Evolutionary conservation across 2,888 invertebrate genomes (phyloP), one percentile per base, ranked within the genome.

Genomic region (Chloroclysta siterata): DNA sequence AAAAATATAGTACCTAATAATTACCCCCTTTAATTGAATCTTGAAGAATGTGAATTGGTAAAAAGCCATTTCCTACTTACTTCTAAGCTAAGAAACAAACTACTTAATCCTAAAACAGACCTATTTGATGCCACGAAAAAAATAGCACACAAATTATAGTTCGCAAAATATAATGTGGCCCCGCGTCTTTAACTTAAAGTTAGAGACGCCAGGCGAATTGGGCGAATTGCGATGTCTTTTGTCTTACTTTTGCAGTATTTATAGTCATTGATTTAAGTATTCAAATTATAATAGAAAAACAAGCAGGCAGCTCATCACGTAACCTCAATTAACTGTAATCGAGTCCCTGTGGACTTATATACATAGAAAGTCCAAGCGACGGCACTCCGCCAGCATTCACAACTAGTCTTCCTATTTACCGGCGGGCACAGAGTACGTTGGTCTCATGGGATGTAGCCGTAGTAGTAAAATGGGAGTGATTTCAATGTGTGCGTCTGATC

Each of bases 371-470:
- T 75, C 74, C 72, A 70, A 59, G 63, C 63, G 50, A 55, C 56
- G 79, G 76, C 77, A 79, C 83, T 82, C 82, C 81, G 79, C 82
- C 80, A 79, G 87, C 86, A 88, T 89, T 88, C 85, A 87, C 81
- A 85, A 84, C 79, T 75, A 84, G 77, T 76, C 82, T 87, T 87
- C 84, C 85, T 84, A 81, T 78, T 81, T 81, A 79, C 80, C 78
- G 78, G 77, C 77, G 73, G 72, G 74, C 76, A 75, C 77, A 76
- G 81, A 85, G 88, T 87, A 82, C 89, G 81, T 88, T 83, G 85
- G 84, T 89, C 90, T 84, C 90, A 83, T 88, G 90, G 91, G 92
- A 90, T 86, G 85, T 85, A 75, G 81, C 78, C 82, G 84, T 87
- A 87, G 86, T 90, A 84, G 89, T 85, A 83, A 84, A 90, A 89